A percentile compares a stretch with the other conserved stretches of the same genome.
Evolutionary conservation across 2,888 invertebrate genomes (phyloP).

Genomic region (Eustalomyia histrio): DNA sequence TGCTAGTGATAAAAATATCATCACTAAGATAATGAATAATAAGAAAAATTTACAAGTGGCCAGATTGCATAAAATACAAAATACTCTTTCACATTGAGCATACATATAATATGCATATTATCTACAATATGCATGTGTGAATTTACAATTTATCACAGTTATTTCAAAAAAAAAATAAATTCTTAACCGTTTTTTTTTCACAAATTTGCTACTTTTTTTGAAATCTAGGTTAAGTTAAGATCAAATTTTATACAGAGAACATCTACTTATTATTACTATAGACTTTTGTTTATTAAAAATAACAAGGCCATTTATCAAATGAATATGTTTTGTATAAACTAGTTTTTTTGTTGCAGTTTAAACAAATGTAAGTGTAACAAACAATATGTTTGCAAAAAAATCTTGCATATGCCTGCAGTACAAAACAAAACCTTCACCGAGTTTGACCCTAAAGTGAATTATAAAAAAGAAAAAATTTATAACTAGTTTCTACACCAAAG

Average conservation of each 20-base stretch:
- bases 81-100: too few relatives aligned
- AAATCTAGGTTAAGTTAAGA: constrained; percentile 40
- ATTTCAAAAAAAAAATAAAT: too few relatives aligned
- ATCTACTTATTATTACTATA: constrained; percentile 5
- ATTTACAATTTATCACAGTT: too few relatives aligned
- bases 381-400: constrained; percentile 30
- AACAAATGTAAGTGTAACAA: constrained; percentile 29
- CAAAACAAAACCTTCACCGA: constrained; percentile 21
- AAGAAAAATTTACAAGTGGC: too few relatives aligned
- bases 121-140: too few relatives aligned
- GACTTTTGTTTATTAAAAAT: neutral
- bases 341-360: neutral
- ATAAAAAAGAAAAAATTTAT: neutral
- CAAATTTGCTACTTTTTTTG: neutral
- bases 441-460: constrained; percentile 15
- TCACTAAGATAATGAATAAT: too few relatives aligned
- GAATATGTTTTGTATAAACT: constrained; percentile 26
- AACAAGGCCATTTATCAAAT: constrained; percentile 26
- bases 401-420: constrained; percentile 9
- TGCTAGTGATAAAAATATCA: too few relatives aligned
- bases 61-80: too few relatives aligned
- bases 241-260: constrained; percentile 12
- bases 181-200: too few relatives aligned
- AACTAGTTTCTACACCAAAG: neutral
- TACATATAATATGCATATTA: too few relatives aligned